These are phyloP conservation scores for Rhagium mordax DNA, from an alignment of 2,888 invertebrate genomes.

Conservation along the genomic window DNA sequence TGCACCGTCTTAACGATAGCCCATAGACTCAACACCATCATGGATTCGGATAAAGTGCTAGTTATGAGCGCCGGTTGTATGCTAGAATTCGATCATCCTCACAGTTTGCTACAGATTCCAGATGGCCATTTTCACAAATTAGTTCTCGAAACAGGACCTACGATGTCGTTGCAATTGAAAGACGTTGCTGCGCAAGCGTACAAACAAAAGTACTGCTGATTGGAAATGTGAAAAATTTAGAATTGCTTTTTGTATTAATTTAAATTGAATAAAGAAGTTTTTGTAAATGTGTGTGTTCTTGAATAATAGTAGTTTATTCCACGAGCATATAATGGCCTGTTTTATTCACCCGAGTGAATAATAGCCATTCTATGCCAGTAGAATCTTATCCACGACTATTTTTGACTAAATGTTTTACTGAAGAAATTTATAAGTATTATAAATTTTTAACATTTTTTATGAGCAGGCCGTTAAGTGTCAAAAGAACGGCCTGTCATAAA, in stretches of 20 bases:
- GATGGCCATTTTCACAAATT: slow-evolving; percentile 77
- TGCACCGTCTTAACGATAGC: slow-evolving; percentile 89
- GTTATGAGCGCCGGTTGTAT: slow-evolving; percentile 85
- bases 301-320: too few species aligned
- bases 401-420: too few species aligned
- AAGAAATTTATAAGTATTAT: too few species aligned
- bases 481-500: too few species aligned
- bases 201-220: slow-evolving; percentile 25
- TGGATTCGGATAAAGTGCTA: slow-evolving; percentile 87
- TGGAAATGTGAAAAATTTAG: background rate
- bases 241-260: background rate
- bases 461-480: too few species aligned
- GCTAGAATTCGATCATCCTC: slow-evolving; percentile 85
- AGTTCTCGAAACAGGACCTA: slow-evolving; percentile 79
- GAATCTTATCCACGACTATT: too few species aligned
- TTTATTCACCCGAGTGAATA: too few species aligned
- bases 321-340: too few species aligned
- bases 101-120: slow-evolving; percentile 75
- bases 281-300: background rate
- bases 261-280: background rate
- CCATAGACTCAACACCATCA: slow-evolving; percentile 86
- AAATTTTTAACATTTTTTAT: too few species aligned
- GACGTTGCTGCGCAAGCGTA: slow-evolving; percentile 58
- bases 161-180: slow-evolving; percentile 61
- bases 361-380: too few species aligned